phyloP scores from a whole-genome alignment of 2,888 invertebrate species.

The Dryocosmus kuriphilus region DNA sequence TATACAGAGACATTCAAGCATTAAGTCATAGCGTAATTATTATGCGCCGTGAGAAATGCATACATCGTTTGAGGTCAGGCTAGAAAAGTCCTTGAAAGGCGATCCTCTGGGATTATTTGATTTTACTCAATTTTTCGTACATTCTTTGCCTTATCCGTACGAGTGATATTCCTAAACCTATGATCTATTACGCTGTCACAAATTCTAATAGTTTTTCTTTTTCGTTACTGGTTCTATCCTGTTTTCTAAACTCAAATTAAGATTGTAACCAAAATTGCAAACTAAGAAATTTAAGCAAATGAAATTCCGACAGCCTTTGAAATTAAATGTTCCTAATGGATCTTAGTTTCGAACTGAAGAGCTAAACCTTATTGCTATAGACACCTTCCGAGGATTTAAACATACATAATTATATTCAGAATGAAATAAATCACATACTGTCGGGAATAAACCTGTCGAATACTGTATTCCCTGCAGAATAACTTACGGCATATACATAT shows the following conservation, averaged over 20 bases:
- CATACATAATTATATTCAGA: conserved; percentile 17
- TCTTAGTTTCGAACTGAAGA: conserved; percentile 42
- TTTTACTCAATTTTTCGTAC: neutral
- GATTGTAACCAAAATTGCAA: conserved; percentile 15
- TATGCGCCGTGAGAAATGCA: conserved; percentile 24
- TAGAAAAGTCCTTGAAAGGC: conserved; percentile 7
- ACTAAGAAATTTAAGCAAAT: neutral
- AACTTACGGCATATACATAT: conserved; percentile 8
- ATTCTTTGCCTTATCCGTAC: neutral
- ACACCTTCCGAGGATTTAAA: neutral
- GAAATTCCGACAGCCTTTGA: neutral
- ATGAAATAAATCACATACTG: conserved; percentile 3
- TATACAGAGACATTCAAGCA: conserved; percentile 1
- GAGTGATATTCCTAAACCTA: neutral
- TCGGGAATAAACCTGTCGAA: conserved; percentile 25
- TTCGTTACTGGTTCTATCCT: neutral
- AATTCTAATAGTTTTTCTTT: conserved; percentile 10
- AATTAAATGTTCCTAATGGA: neutral
- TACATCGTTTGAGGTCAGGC: neutral
- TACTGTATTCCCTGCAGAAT: neutral
- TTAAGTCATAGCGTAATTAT: neutral
- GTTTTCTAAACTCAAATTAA: neutral
- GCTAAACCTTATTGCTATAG: no score
- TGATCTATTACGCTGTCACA: neutral
- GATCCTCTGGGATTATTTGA: neutral